Conservation (phyloP, 2,113 vertebrate species). For the Atractosteus spatula region DNA sequence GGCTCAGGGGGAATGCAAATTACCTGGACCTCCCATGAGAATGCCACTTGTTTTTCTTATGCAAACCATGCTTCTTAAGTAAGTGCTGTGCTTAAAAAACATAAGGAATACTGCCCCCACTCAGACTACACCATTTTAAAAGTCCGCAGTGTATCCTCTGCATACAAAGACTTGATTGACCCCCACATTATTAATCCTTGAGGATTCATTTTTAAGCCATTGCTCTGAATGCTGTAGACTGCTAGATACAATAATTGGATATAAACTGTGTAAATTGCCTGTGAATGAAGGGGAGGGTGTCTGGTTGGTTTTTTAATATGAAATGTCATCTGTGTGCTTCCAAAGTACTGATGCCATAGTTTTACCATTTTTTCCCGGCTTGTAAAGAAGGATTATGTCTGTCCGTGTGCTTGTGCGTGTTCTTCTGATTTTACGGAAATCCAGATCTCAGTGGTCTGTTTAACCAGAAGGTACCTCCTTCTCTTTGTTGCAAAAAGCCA, state of each 20-base stretch:
- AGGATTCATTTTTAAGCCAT: constrained; percentile 47
- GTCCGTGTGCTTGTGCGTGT: too few species aligned
- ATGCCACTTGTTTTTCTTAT: constrained; percentile 58
- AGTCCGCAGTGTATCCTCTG: constrained; percentile 47
- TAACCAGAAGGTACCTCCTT: too few species aligned
- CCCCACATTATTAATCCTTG: constrained; percentile 38
- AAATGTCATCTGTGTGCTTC: not conserved
- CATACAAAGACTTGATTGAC: constrained; percentile 40
- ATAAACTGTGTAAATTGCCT: constrained; percentile 33
- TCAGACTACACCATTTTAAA: constrained; percentile 35
- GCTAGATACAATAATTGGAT: constrained; percentile 33
- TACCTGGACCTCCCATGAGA: constrained; percentile 56
- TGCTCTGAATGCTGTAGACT: constrained; percentile 31
- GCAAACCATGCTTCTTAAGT: constrained; percentile 55
- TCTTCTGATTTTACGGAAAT: too few species aligned
- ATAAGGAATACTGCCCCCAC: constrained; percentile 21
- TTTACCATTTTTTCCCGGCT: too few species aligned
- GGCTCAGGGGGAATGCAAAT: constrained; percentile 66
- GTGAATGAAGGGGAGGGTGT: constrained; percentile 10
- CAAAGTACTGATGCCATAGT: constrained; percentile 7
- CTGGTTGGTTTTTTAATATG: too few species aligned
- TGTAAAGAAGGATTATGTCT: too few species aligned
- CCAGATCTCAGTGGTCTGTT: too few species aligned
- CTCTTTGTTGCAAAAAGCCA: too few species aligned
- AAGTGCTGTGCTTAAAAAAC: constrained; percentile 38